A percentile compares a stretch with the other conserved stretches of the same genome.
Conservation (phyloP, 2,888 invertebrate species). For the Panzeria rudis region DNA sequence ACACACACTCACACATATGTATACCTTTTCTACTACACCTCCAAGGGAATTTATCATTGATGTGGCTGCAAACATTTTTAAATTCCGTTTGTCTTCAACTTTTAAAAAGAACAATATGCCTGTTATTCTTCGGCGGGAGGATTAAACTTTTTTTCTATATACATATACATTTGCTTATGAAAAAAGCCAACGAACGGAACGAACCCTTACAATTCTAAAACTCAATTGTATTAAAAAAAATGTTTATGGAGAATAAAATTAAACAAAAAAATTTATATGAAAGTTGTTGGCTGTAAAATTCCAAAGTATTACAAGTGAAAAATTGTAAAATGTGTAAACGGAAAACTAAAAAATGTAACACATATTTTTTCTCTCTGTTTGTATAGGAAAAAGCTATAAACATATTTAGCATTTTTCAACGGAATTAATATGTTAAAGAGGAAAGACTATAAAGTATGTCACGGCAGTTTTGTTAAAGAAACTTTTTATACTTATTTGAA, state of each 20-base stretch:
- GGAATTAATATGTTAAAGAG: conserved; percentile 14
- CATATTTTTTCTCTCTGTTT: background rate
- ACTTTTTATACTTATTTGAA: background rate
- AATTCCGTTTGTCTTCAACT: conserved; percentile 31
- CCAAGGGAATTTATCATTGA: conserved; percentile 36
- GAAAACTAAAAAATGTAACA: conserved; percentile 32
- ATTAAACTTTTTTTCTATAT: conserved; percentile 41
- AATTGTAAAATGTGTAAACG: conserved; percentile 42
- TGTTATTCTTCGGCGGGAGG: conserved; percentile 35
- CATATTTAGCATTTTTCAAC: conserved; percentile 9
- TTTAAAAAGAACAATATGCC: conserved; percentile 14
- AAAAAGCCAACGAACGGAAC: conserved; percentile 50
- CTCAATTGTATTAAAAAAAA: conserved; percentile 36
- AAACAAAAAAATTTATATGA: background rate
- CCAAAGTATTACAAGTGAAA: conserved; percentile 44
- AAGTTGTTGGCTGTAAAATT: conserved; percentile 32
- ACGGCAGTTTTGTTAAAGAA: background rate
- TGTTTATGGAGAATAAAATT: background rate
- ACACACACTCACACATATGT: background rate
- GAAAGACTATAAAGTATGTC: conserved; percentile 8
- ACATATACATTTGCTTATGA: background rate
- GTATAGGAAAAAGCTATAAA: background rate
- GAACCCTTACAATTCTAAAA: conserved; percentile 46
- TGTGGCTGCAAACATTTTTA: conserved; percentile 46
- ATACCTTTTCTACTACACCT: background rate